Evolutionary conservation across 2,888 invertebrate genomes (phyloP).

Genomic region (Polydesmus complanatus): DNA sequence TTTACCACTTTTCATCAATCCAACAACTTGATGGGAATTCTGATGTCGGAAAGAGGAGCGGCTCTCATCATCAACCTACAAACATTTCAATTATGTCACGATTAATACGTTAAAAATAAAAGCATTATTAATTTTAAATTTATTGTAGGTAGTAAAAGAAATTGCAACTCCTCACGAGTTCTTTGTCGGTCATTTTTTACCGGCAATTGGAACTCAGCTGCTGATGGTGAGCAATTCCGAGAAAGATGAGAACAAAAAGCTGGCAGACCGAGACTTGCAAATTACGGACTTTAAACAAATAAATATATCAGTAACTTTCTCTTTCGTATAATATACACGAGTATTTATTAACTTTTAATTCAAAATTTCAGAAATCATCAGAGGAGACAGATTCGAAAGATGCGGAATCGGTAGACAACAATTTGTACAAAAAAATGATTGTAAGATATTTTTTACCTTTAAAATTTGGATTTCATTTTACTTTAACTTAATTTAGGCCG

Average conservation of each 20-base stretch:
- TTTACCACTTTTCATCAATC: not conserved
- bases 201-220: not conserved
- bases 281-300: not conserved
- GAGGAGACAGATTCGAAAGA: not conserved
- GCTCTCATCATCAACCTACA: not conserved
- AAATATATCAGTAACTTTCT: not conserved
- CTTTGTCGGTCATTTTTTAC: not conserved
- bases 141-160: not conserved
- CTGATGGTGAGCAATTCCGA: not conserved
- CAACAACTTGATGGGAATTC: not conserved
- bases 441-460: not conserved
- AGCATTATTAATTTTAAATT: not conserved
- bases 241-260: not conserved
- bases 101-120: not conserved
- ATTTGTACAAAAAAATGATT: not conserved
- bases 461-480: not conserved
- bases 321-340: not conserved
- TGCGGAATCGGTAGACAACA: not conserved
- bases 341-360: too few relatives aligned
- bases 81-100: not conserved
- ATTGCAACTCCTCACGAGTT: not conserved
- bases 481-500: not conserved
- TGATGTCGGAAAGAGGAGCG: not conserved
- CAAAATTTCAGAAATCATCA: not conserved
- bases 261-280: not conserved